A percentile compares a stretch with the other conserved stretches of the same genome.
These are phyloP conservation scores for Conchocele bisecta DNA, from an alignment of 2,888 invertebrate genomes.

Conservation along the genomic window DNA sequence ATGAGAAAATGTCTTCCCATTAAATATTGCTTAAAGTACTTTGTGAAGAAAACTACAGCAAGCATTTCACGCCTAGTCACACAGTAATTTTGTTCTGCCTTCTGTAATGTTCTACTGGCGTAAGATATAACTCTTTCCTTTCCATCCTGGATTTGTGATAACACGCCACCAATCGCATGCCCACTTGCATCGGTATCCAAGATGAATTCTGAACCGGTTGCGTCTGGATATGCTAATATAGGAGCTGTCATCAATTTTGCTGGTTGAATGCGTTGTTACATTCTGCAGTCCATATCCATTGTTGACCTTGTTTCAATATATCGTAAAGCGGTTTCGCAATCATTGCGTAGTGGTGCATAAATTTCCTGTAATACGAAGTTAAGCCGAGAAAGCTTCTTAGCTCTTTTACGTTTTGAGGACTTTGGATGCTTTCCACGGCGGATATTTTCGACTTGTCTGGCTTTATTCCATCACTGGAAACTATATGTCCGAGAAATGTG, in stretches of 20 bases:
- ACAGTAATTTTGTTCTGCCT: conserved; percentile 45
- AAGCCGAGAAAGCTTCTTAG: conserved; percentile 36
- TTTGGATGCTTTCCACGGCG: conserved; percentile 14
- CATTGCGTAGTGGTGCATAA: conserved; percentile 15
- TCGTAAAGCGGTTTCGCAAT: conserved; percentile 30
- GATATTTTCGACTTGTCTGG: conserved; percentile 35
- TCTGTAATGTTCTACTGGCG: conserved; percentile 31
- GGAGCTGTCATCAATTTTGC: conserved; percentile 20
- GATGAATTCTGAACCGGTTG: conserved; percentile 33
- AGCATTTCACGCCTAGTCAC: conserved; percentile 50
- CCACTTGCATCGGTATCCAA: conserved; percentile 60
- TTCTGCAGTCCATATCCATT: conserved; percentile 35
- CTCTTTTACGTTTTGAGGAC: conserved; percentile 27
- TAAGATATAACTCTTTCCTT: conserved; percentile 56
- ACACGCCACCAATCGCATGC: conserved; percentile 52
- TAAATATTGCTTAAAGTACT: conserved; percentile 58
- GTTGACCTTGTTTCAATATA: conserved; percentile 24
- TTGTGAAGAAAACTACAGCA: conserved; percentile 54
- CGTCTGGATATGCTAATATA: conserved; percentile 47
- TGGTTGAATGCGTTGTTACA: conserved; percentile 26
- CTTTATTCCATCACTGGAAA: conserved; percentile 37
- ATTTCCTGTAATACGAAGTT: conserved; percentile 40
- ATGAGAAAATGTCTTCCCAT: conserved; percentile 42
- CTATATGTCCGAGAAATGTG: conserved; percentile 42
- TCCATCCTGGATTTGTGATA: conserved; percentile 52